Conservation (phyloP, 1,140 invertebrate genomes). For the Ips typographus region DNA sequence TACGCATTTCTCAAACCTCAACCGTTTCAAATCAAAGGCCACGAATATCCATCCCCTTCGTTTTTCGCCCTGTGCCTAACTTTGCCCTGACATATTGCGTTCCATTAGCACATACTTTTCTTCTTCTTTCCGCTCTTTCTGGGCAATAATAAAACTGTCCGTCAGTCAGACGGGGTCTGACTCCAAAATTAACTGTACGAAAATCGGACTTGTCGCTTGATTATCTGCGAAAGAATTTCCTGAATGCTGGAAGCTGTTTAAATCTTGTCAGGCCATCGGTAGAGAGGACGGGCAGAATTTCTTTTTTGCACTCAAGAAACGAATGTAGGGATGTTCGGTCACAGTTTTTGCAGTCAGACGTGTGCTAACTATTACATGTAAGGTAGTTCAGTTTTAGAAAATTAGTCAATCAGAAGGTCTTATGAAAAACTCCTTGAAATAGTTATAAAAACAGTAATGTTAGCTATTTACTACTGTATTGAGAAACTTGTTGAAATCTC, state of each 20-base stretch:
- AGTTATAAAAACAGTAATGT: no score
- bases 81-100: slow-evolving; percentile 26
- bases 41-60: neutral
- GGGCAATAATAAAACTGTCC: slow-evolving; percentile 31
- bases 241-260: slow-evolving; percentile 30
- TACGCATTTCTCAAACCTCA: no score
- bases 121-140: slow-evolving; percentile 25
- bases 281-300: neutral
- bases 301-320: neutral
- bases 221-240: slow-evolving; percentile 32
- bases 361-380: no score
- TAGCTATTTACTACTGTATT: no score
- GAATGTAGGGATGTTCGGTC: no score
- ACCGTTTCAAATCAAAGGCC: neutral
- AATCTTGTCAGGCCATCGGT: slow-evolving; percentile 25
- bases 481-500: no score
- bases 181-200: slow-evolving; percentile 34
- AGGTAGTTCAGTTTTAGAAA: no score
- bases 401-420: no score
- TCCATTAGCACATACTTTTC: slow-evolving; percentile 32
- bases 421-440: no score
- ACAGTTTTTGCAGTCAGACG: no score
- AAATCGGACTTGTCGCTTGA: slow-evolving; percentile 33
- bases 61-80: slow-evolving; percentile 13
- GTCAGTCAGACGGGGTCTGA: slow-evolving; percentile 24